Evolutionary conservation across 64 coral and sea anemone genomes (phyloP), one percentile per base, ranked within the genome.

Genomic region (Astreopora myriophthalma): DNA sequence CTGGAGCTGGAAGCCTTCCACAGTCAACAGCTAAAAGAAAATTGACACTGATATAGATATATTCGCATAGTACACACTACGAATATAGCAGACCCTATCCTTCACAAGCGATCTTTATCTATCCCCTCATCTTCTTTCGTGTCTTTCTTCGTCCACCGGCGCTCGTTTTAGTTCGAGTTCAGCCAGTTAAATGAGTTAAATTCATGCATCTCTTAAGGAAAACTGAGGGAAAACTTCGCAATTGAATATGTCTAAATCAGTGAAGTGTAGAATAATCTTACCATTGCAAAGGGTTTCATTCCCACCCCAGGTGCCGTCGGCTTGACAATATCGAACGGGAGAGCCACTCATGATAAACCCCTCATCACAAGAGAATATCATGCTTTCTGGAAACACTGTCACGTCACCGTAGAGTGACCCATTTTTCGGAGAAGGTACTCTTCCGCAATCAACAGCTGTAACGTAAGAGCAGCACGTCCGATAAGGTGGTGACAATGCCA

Each of bases 251-350:
- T 4, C 4, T 46, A 46, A 11, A 4, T 4, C 42, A 46, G 4
- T 46, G 42, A 11, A 46, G 11, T 6, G 11, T 46, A 46, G 42
- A 4, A 46, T 11, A 46, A 46, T 46, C n/a, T 42, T 73, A 94
- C 92, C 86, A 48, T 60, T 10, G 55, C 92, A 94, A 5, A 1
- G 8, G 19, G 92, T 22, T 0, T 5, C 13, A 13, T 19, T 32
- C 32, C 92, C 92, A 89, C 85, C 75, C 92, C 92, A 94, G 74
- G 23, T 65, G 24, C 42, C 33, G 74, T 81, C 76, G 9, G 62
- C 63, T 73, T 65, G 92, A 49, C 92, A 94, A 1, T 6, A 48
- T 76, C 82, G 76, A 25, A 68, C 6, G 3, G 51, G 3, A 0
- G 91, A 78, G 28, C 91, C 91, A 8, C 58, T 62, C 11, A 93